Evolutionary conservation across 2,888 invertebrate species (phyloP).

Genomic region (Cantharis flavilabris): DNA sequence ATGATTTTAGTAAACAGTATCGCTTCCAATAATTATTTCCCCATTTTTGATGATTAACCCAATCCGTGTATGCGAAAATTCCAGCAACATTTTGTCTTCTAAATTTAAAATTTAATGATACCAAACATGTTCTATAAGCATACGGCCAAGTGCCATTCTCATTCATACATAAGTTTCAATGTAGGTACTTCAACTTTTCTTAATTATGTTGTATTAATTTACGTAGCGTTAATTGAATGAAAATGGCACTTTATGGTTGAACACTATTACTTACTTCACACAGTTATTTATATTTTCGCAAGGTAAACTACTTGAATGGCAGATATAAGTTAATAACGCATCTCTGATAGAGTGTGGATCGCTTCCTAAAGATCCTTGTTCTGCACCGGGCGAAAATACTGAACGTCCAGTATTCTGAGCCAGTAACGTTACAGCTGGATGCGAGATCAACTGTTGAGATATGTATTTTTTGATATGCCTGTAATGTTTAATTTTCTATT

Average conservation of each 20-base stretch:
- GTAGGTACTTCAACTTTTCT: no score
- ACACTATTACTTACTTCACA: constrained; percentile 45
- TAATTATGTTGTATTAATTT: no score
- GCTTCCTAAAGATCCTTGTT: constrained; percentile 57
- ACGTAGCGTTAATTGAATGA: no score
- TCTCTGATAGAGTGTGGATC: constrained; percentile 79
- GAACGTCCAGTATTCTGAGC: constrained; percentile 68
- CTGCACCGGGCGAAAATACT: constrained; percentile 70
- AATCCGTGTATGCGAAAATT: constrained; percentile 81
- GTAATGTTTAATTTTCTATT: constrained; percentile 42
- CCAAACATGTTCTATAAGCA: no score
- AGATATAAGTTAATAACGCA: constrained; percentile 81
- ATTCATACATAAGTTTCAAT: no score
- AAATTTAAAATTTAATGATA: constrained; percentile 20
- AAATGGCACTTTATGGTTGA: neutral
- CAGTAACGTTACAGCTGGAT: constrained; percentile 74
- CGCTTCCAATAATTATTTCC: constrained; percentile 63
- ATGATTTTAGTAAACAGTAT: constrained; percentile 74
- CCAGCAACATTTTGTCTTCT: constrained; percentile 71
- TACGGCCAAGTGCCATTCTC: no score
- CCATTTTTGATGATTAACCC: constrained; percentile 71
- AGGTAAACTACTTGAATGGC: constrained; percentile 81
- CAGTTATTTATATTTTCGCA: constrained; percentile 63
- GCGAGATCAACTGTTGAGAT: constrained; percentile 69
- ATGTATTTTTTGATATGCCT: constrained; percentile 65